Conservation (phyloP, 2,888 invertebrate genomes). For the Drosophila trichaetosa region DNA sequence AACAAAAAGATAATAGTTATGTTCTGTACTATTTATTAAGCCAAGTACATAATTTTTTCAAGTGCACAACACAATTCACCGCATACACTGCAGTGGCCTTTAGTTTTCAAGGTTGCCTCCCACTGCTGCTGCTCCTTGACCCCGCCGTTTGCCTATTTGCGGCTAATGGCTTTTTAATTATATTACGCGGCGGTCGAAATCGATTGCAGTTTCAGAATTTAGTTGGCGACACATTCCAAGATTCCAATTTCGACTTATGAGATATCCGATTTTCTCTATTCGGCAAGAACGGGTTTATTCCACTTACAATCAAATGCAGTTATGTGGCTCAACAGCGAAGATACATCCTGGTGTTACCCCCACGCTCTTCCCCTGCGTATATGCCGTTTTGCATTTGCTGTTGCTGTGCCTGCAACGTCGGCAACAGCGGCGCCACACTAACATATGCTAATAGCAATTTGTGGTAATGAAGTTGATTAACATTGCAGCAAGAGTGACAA, state of each 20-base stretch:
- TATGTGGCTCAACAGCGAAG: constrained; percentile 26
- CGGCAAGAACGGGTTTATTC: constrained; percentile 9
- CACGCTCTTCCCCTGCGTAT: not conserved
- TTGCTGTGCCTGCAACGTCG: constrained; percentile 32
- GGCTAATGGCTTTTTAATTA: constrained; percentile 79
- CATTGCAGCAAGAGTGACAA: constrained; percentile 80
- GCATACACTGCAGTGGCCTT: not conserved
- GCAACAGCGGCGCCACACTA: constrained; percentile 64
- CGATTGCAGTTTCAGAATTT: constrained; percentile 46
- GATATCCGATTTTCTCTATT: not conserved
- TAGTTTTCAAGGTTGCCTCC: constrained; percentile 65
- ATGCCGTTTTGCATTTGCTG: constrained; percentile 13
- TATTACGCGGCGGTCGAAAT: constrained; percentile 71
- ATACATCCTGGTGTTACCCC: not conserved
- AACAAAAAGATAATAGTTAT: not conserved
- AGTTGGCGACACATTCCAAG: constrained; percentile 12
- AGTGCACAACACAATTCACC: not conserved
- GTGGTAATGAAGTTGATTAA: constrained; percentile 81
- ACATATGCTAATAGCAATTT: constrained; percentile 82
- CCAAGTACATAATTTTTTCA: not conserved
- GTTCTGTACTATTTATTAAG: not conserved
- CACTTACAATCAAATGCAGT: constrained; percentile 63
- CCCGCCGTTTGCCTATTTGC: constrained; percentile 52
- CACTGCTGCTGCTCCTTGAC: not conserved
- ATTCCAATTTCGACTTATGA: not conserved